These are phyloP conservation scores for Ceyx erithaca DNA, from an alignment of 2,797 vertebrate species.

Conservation along the genomic window DNA sequence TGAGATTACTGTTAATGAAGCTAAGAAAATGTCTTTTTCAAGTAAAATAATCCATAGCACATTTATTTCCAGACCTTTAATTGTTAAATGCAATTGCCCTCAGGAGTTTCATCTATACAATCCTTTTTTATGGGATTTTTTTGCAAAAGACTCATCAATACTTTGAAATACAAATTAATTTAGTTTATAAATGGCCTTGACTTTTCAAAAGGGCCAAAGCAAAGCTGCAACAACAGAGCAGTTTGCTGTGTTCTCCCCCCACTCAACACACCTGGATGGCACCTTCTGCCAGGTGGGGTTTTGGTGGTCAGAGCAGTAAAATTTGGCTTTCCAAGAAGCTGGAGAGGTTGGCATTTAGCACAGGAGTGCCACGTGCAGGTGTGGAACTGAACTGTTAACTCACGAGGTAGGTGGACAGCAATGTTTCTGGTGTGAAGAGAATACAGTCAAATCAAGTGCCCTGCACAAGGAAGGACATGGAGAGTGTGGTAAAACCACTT, in stretches of 20 bases:
- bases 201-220: neutral
- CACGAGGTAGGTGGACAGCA: neutral
- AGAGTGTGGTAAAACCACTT: neutral
- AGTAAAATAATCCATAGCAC: neutral
- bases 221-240: neutral
- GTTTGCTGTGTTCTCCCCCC: neutral
- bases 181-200: neutral
- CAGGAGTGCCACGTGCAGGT: neutral
- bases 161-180: neutral
- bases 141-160: neutral
- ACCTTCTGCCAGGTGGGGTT: neutral
- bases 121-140: neutral
- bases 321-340: neutral
- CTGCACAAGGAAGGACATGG: neutral
- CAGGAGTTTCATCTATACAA: neutral
- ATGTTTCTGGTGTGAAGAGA: neutral
- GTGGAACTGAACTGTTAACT: neutral
- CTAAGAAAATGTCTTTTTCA: neutral
- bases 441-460: neutral
- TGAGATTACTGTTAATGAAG: slow-evolving; percentile 1
- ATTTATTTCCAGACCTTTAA: neutral
- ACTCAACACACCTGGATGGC: fast-evolving
- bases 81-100: neutral
- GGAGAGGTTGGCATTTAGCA: neutral
- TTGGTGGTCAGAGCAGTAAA: neutral